phyloP scores from a whole-genome alignment of 2,888 invertebrate genomes.

The Lepetodrilus schrolli region DNA sequence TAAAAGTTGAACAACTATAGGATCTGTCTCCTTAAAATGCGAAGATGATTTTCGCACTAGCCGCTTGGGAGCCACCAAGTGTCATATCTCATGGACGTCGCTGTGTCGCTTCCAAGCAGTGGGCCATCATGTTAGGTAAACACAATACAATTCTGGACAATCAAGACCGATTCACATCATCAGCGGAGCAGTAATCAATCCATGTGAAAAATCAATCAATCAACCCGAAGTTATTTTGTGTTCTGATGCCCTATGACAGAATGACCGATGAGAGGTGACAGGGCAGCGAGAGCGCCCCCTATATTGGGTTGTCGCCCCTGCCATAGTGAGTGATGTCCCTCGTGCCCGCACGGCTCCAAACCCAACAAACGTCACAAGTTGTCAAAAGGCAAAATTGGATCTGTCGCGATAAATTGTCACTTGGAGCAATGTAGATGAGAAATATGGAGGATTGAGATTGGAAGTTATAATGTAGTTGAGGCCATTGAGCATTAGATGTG shows the following conservation, averaged over 20 bases:
- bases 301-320: constrained; percentile 3
- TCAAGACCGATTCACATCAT: constrained; percentile 6
- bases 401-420: constrained; percentile 25
- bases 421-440: neutral
- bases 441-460: neutral
- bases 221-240: constrained; percentile 16
- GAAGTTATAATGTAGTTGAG: constrained; percentile 8
- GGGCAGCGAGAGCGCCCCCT: constrained; percentile 18
- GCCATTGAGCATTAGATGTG: constrained; percentile 22
- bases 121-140: constrained; percentile 11
- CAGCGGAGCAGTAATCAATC: constrained; percentile 9
- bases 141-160: constrained; percentile 16
- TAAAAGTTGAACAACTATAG: too few relatives aligned
- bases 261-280: constrained; percentile 18
- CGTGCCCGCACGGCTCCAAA: neutral
- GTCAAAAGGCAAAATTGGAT: constrained; percentile 27
- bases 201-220: constrained; percentile 25
- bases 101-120: too few relatives aligned
- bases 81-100: too few relatives aligned
- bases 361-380: constrained; percentile 15
- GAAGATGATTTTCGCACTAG: too few relatives aligned
- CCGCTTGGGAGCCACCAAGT: too few relatives aligned
- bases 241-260: constrained; percentile 22
- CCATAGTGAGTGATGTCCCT: constrained; percentile 22
- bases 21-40: too few relatives aligned